These are phyloP conservation scores for Melanerpes aurifrons DNA, from an alignment of 2,113 vertebrate species.

Conservation along the genomic window DNA sequence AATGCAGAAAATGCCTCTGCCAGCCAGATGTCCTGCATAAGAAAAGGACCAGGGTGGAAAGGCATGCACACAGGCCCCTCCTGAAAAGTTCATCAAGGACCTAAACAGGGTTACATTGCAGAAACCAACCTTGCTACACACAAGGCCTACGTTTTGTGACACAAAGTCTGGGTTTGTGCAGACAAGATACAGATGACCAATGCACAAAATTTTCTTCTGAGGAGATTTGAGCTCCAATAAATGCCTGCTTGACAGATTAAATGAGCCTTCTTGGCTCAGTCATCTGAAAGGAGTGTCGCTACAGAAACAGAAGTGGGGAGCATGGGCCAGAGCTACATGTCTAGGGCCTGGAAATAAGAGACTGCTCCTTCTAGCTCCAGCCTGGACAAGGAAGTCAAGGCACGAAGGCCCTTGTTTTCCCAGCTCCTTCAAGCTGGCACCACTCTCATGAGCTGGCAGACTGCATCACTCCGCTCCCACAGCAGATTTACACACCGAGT, in stretches of 20 bases:
- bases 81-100: background rate
- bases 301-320: background rate
- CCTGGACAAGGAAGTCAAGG: background rate
- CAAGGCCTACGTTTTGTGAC: background rate
- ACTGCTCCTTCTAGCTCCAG: background rate
- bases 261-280: background rate
- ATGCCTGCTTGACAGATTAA: background rate
- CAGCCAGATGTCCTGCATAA: background rate
- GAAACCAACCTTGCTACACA: background rate
- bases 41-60: background rate
- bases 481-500: background rate
- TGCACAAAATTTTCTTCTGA: background rate
- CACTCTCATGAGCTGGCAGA: background rate
- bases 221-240: background rate
- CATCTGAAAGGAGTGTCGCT: background rate
- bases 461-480: background rate
- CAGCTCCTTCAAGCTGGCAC: background rate
- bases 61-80: rapidly evolving
- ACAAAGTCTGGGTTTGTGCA: background rate
- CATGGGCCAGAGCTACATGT: rapidly evolving
- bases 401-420: background rate
- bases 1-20: background rate
- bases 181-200: background rate
- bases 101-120: rapidly evolving
- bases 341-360: background rate